These are phyloP conservation scores for Diplosoma virens DNA, from an alignment of 23 tunicate species.

Conservation along the genomic window DNA sequence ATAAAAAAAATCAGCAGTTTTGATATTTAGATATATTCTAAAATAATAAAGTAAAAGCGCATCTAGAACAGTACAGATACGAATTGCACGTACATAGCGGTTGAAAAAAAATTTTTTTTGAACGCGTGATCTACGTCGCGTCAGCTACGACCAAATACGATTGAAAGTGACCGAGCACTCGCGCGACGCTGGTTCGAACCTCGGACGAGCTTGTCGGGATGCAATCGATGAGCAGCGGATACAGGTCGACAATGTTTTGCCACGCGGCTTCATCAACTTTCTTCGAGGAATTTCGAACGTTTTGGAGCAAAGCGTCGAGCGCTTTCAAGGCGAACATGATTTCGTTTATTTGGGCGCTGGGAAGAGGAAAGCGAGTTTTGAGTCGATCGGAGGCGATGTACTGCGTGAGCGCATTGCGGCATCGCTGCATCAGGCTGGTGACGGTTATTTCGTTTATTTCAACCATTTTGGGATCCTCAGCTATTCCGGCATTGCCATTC, in stretches of 20 bases:
- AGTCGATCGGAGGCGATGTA: constrained; percentile 64
- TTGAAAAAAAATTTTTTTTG: no score
- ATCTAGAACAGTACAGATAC: no score
- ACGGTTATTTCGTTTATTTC: constrained; percentile 69
- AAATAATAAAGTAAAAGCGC: no score
- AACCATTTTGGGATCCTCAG: constrained; percentile 28
- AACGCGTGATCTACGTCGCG: no score
- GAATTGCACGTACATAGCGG: no score
- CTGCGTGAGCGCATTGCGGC: constrained; percentile 51
- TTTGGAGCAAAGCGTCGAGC: constrained; percentile 56
- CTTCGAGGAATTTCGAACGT: constrained; percentile 10
- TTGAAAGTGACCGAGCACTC: constrained; percentile 55
- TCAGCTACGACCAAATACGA: constrained; percentile 27
- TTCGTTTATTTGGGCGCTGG: constrained; percentile 55
- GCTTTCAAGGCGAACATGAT: constrained; percentile 66
- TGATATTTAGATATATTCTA: no score
- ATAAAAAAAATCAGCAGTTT: no score
- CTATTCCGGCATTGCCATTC: constrained; percentile 13
- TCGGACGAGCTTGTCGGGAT: constrained; percentile 73
- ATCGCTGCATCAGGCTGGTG: constrained; percentile 61
- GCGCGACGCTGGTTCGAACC: constrained; percentile 68
- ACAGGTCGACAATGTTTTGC: constrained; percentile 50
- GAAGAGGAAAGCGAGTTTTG: constrained; percentile 65
- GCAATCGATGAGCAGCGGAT: constrained; percentile 80
- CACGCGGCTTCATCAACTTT: constrained; percentile 38